A percentile compares a stretch with the other conserved stretches of the same genome.
Evolutionary conservation across 2,113 vertebrate genomes (phyloP).

Genomic region (Raja brachyura): DNA sequence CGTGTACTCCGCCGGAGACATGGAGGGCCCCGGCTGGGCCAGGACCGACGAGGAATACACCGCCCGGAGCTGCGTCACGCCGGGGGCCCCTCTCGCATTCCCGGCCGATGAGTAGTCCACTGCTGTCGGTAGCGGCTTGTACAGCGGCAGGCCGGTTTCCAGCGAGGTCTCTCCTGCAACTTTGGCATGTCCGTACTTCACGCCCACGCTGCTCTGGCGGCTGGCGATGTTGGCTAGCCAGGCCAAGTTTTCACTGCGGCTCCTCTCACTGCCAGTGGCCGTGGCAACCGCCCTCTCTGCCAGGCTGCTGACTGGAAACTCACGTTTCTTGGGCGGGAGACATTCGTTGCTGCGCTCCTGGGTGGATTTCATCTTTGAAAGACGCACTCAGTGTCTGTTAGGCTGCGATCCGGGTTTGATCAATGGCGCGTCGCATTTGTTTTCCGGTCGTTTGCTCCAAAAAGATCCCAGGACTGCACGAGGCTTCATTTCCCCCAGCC

Average conservation of each 20-base stretch:
- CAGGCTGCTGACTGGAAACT: conserved; percentile 76
- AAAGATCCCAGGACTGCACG: conserved; percentile 87
- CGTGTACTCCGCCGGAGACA: conserved; percentile 76
- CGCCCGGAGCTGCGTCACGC: conserved; percentile 69
- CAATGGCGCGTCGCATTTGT: conserved; percentile 81
- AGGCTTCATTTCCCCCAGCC: conserved; percentile 92
- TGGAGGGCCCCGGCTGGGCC: conserved; percentile 72
- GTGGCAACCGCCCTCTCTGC: conserved; percentile 66
- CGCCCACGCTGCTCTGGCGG: conserved; percentile 56
- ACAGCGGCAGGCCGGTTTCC: conserved; percentile 68
- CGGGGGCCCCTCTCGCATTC: conserved; percentile 65
- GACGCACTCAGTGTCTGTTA: conserved; percentile 65
- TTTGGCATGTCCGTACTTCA: conserved; percentile 49
- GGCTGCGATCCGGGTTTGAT: conserved; percentile 68
- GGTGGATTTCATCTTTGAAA: conserved; percentile 89
- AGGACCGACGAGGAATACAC: conserved; percentile 69
- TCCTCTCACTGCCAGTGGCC: conserved; percentile 69
- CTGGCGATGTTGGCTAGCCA: conserved; percentile 74
- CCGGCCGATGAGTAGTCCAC: conserved; percentile 66
- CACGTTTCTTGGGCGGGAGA: conserved; percentile 96
- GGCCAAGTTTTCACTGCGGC: conserved; percentile 75
- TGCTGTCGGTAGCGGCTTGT: conserved; percentile 68
- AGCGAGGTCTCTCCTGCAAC: conserved; percentile 44
- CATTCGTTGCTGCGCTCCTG: conserved; percentile 98
- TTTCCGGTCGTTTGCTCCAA: conserved; percentile 55